phyloP scores from a whole-genome alignment of 2,797 vertebrate species.

The Denticeps clupeoides region DNA sequence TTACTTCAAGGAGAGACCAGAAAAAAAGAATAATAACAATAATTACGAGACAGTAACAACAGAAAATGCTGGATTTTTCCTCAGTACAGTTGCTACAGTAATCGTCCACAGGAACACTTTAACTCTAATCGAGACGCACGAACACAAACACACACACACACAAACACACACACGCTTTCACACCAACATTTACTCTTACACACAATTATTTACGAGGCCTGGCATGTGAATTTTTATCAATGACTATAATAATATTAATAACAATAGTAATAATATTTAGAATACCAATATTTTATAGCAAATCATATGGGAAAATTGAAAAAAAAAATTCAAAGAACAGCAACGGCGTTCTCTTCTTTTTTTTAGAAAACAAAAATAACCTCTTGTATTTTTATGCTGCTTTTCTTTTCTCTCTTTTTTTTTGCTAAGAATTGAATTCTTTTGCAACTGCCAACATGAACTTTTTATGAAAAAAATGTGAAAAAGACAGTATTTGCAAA shows the following conservation, averaged over 20 bases:
- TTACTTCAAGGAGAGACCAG: slow-evolving; percentile 47
- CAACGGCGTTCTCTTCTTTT: slow-evolving; percentile 69
- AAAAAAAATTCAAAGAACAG: slow-evolving; percentile 60
- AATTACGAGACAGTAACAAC: slow-evolving; percentile 65
- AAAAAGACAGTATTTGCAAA: slow-evolving; percentile 71
- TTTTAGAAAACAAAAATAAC: slow-evolving; percentile 72
- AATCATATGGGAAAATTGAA: slow-evolving; percentile 57
- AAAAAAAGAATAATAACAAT: slow-evolving; percentile 40
- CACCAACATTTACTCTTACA: too few relatives aligned
- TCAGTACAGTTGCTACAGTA: slow-evolving; percentile 66
- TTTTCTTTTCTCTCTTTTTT: slow-evolving; percentile 70
- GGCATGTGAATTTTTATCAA: slow-evolving; percentile 78
- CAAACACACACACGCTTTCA: slow-evolving; percentile 21
- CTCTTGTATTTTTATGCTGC: slow-evolving; percentile 85
- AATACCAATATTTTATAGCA: slow-evolving; percentile 78
- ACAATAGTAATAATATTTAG: slow-evolving; percentile 78
- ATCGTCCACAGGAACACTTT: slow-evolving; percentile 57
- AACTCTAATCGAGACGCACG: not conserved
- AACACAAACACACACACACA: slow-evolving; percentile 23
- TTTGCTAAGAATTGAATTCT: slow-evolving; percentile 76
- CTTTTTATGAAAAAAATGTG: slow-evolving; percentile 69
- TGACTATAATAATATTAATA: slow-evolving; percentile 74
- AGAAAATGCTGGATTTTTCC: slow-evolving; percentile 72
- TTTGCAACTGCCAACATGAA: slow-evolving; percentile 77
- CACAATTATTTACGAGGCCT: slow-evolving; percentile 77